Percentiles rank a stretch among this genome's conserved stretches.
Conservation (phyloP, 2,797 vertebrate species). For the Etheostoma perlongum region DNA sequence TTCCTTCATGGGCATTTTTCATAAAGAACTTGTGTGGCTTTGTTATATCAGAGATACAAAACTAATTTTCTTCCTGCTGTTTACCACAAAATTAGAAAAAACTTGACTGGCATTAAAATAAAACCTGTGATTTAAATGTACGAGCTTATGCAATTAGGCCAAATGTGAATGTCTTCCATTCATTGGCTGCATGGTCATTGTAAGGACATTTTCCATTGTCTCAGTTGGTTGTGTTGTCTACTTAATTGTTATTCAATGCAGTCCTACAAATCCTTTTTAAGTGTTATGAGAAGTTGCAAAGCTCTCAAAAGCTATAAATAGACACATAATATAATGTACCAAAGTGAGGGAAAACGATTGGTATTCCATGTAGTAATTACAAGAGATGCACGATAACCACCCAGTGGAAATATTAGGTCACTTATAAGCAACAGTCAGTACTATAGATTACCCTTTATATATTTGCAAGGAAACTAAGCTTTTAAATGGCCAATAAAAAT, state of each 20-base stretch:
- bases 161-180: conserved; percentile 32
- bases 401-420: conserved; percentile 64
- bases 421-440: conserved; percentile 61
- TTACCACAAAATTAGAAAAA: conserved; percentile 55
- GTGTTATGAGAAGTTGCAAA: conserved; percentile 32
- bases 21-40: conserved; percentile 37
- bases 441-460: conserved; percentile 57
- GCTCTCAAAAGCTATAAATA: conserved; percentile 67
- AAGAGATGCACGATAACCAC: conserved; percentile 72
- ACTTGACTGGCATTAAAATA: conserved; percentile 34
- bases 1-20: conserved; percentile 53
- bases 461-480: conserved; percentile 58
- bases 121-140: conserved; percentile 38
- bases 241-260: conserved; percentile 37
- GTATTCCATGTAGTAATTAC: conserved; percentile 66
- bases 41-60: conserved; percentile 42
- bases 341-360: conserved; percentile 72
- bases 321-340: conserved; percentile 71
- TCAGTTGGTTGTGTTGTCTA: conserved; percentile 38
- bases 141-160: conserved; percentile 21
- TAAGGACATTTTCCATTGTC: conserved; percentile 31
- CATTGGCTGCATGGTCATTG: conserved; percentile 25
- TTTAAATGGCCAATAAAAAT: conserved; percentile 69
- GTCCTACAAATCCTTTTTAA: conserved; percentile 64
- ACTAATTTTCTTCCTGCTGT: conserved; percentile 38